phyloP scores from a whole-genome alignment of 2,797 vertebrate species.

The Manis crassicaudata region DNA sequence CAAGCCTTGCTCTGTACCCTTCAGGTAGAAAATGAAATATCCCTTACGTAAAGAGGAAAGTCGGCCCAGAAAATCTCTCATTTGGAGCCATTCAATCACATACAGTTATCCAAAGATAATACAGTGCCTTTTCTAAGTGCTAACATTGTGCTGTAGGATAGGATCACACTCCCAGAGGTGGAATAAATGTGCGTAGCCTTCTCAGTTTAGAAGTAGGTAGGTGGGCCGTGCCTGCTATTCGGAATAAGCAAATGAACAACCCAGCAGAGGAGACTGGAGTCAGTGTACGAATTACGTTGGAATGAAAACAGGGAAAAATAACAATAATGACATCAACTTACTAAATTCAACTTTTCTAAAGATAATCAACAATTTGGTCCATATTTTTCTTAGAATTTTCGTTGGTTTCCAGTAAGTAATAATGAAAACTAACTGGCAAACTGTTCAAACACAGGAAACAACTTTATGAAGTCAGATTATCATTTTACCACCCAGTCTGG shows the following conservation, averaged over 20 bases:
- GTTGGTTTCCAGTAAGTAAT: not conserved
- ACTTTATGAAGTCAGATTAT: not conserved
- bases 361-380: not conserved
- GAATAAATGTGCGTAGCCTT: not conserved
- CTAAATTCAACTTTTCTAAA: constrained; percentile 38
- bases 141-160: no score
- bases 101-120: not conserved
- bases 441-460: not conserved
- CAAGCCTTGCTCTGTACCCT: not conserved
- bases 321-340: not conserved
- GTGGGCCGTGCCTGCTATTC: not conserved
- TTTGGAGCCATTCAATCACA: not conserved
- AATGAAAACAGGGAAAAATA: constrained; percentile 21
- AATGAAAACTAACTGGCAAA: not conserved
- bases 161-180: no score
- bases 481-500: not conserved
- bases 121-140: no score
- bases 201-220: not conserved
- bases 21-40: not conserved
- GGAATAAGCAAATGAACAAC: not conserved
- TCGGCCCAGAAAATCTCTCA: not conserved
- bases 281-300: not conserved
- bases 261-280: not conserved
- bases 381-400: constrained; percentile 21
- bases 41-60: not conserved